Conservation (phyloP, 2,888 invertebrate species). For the Nomada ruficornis region DNA sequence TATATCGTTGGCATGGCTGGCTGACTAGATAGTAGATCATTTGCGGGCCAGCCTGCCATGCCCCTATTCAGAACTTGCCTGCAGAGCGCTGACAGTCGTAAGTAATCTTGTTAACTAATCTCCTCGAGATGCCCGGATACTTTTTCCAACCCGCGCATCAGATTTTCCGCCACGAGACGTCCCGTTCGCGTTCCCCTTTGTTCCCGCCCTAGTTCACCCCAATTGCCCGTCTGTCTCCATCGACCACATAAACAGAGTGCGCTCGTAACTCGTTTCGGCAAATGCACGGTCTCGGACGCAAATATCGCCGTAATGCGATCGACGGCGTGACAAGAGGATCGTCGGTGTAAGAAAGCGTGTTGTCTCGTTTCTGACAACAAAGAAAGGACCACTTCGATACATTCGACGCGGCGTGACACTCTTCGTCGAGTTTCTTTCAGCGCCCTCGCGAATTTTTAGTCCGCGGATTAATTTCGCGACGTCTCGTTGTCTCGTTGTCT, state of each 20-base stretch:
- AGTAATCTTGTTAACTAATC: slow-evolving; percentile 59
- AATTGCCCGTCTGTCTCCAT: no score
- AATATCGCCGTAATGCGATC: not conserved
- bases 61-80: slow-evolving; percentile 56
- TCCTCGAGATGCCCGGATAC: slow-evolving; percentile 36
- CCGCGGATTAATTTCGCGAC: not conserved
- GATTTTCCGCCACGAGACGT: not conserved
- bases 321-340: slow-evolving; percentile 40
- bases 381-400: not conserved
- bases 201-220: not conserved
- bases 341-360: slow-evolving; percentile 11
- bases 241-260: slow-evolving; percentile 1
- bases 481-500: not conserved
- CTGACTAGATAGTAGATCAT: slow-evolving; percentile 56
- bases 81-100: slow-evolving; percentile 50
- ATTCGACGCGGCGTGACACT: not conserved
- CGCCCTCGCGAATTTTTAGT: not conserved
- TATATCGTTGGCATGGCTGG: slow-evolving; percentile 45
- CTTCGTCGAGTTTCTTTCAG: not conserved
- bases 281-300: no score
- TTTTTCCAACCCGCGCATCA: slow-evolving; percentile 4
- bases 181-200: not conserved
- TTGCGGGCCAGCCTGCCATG: slow-evolving; percentile 28
- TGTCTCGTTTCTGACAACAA: slow-evolving; percentile 22
- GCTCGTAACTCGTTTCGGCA: not conserved